Conservation (phyloP, 2,888 invertebrate species). For the Rhimphoctona megacephalus region DNA sequence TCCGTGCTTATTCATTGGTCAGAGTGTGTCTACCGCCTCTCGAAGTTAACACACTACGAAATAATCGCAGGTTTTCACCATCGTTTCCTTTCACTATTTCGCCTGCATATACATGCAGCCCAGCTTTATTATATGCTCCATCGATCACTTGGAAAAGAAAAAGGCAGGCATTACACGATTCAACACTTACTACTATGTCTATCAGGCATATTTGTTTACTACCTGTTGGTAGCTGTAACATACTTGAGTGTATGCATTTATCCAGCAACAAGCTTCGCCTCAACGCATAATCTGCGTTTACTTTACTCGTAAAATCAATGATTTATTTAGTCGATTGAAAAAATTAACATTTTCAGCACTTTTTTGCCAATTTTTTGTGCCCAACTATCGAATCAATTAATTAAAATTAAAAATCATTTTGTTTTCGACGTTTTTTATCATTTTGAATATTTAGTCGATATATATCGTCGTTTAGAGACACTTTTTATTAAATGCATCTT, state of each 20-base stretch:
- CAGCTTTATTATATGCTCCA: neutral
- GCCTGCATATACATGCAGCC: neutral
- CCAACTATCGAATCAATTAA: neutral
- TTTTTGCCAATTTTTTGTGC: neutral
- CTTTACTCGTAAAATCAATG: neutral
- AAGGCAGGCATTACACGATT: neutral
- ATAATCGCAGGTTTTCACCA: constrained; percentile 64
- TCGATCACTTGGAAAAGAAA: constrained; percentile 3
- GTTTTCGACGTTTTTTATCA: neutral
- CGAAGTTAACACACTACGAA: constrained; percentile 22
- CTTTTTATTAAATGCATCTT: neutral
- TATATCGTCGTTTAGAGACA: neutral
- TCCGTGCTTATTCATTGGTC: constrained; percentile 23
- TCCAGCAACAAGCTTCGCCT: constrained; percentile 5
- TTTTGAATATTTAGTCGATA: neutral
- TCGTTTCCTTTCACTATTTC: constrained; percentile 62
- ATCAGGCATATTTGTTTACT: constrained; percentile 3
- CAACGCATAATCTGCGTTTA: neutral
- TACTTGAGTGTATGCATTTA: neutral
- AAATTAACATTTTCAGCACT: neutral
- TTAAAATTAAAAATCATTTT: neutral
- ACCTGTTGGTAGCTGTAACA: neutral
- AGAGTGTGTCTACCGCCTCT: constrained; percentile 18
- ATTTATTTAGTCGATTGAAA: neutral
- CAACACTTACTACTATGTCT: neutral